Evolutionary conservation across 1,140 invertebrate species (phyloP), one percentile per base, ranked within the genome.

Genomic region (Lucilia cuprina): DNA sequence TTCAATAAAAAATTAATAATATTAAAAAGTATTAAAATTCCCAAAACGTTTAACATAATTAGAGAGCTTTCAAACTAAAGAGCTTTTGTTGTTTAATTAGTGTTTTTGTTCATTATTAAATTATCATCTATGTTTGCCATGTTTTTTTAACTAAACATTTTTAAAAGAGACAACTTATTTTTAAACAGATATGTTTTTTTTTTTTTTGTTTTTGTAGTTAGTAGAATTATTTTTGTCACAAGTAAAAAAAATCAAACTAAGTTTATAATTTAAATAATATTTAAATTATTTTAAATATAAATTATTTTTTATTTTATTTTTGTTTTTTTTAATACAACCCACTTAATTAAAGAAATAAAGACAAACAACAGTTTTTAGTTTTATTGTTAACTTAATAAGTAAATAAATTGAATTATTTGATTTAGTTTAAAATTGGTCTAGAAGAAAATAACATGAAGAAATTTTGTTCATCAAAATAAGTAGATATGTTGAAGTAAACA

Each of bases 141-240:
- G 2, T 55, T 55, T 17, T 12, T 55, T 55, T 1, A 55, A 55
- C 50, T 55, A 55, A 55, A 55, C 5, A 41, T 10, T 55, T 55
- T 17, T 55, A 55, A 55, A 70, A 19, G 55, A 17, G 8, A 70
- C 25, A 70, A 70, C 65, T 70, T 70, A 70, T 70, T 21, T 70
- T 70, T 70, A 70, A 55, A 70, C 65, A 70, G 65, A 70, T 70
- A 70, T 70, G 65, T 70, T 70, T 30, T 30, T 30, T 30, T 60
- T 70, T 70, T 70, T 21, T 70, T 70, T 30, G 1, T 30, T 30
- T 60, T 70, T 70, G 65, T 70, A 21, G 65, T 70, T 70, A 14
- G 65, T 70, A 70, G 19, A 70, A 70, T 30, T 30, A 2, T 70
- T 70, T 17, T 60, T 70, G 17, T 70, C 19, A 12, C 21, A 25